phyloP scores from a whole-genome alignment of 2,113 vertebrate species.

The Coturnix japonica region DNA sequence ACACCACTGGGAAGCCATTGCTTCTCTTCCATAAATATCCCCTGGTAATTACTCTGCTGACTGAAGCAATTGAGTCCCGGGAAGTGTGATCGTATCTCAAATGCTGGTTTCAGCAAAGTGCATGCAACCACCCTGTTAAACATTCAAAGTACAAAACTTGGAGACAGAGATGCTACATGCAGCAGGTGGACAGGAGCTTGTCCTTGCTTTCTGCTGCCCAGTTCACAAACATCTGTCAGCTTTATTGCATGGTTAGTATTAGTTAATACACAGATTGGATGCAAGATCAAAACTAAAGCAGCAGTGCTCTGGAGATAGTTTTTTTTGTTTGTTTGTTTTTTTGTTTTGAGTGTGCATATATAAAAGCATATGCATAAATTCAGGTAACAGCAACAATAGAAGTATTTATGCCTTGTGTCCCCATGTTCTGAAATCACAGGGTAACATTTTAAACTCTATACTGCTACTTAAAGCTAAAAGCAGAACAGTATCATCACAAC shows the following conservation, averaged over 20 bases:
- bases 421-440: background rate
- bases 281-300: background rate
- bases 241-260: fast-evolving
- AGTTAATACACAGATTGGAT: fast-evolving
- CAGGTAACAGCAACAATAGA: background rate
- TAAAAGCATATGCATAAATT: fast-evolving
- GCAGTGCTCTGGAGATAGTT: fast-evolving
- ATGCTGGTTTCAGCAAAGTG: background rate
- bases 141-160: background rate
- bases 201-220: fast-evolving
- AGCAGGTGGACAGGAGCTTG: background rate
- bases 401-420: background rate
- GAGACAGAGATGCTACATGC: background rate
- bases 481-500: background rate
- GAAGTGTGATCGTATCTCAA: background rate
- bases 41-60: background rate
- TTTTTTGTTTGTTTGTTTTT: too few relatives aligned
- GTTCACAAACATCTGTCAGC: fast-evolving
- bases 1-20: background rate
- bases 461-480: background rate
- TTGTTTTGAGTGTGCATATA: too few relatives aligned
- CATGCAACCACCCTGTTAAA: background rate
- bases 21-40: background rate
- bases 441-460: background rate
- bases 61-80: background rate